Base-by-base conservation (phyloP, 2,113 vertebrate species). In the Prionailurus viverrinus region DNA sequence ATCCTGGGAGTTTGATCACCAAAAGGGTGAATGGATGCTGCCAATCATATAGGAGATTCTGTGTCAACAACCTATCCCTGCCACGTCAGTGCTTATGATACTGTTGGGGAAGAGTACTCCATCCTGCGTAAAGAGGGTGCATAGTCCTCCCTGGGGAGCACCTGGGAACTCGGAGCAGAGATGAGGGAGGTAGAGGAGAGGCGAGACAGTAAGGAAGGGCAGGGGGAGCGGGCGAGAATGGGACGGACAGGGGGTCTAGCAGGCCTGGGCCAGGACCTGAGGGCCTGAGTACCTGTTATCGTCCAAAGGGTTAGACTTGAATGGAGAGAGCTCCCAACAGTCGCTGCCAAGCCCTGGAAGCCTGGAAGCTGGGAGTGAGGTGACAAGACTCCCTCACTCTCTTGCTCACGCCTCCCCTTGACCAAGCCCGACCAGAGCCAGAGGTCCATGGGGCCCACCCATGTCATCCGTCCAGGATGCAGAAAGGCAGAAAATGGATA, bases 171-270 rank as follows among this genome's bases (percentile, higher is more conserved):
- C 1, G 18, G 5, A 18, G 9, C 21, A 51, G 55, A 68, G 55
- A 65, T 0, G 0, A n/a, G 33, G 55, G 15, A 66, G 36, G 6
- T 11, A 53, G 48, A 31, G 1, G 33, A 48, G 27, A 45, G n/a
- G 65, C 7, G 13, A 25, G 61, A 25, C 3, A 10, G 41, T 21
- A 31, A 69, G 76, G 41, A 71, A 48, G 36, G 13, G 27, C 13
- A 0, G 0, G 1, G 19, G 5, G 55, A 1, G 39, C 5, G 13
- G 29, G 74, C 66, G 18, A 7, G 29, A 8, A 2, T 12, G 10
- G 58, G 4, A 8, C 2, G 7, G 63, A 18, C 1, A 51, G n/a
- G 9, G 15, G 6, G 5, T 61, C 61, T 19, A 6, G 31, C 13
- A 53, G 16, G 4, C 21, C 39, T 10, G 16, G 18, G n/a, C 68